Evolutionary conservation across 2,888 invertebrate species (phyloP), one percentile per base, ranked within the genome.

Genomic region (Leptodirus hochenwartii): DNA sequence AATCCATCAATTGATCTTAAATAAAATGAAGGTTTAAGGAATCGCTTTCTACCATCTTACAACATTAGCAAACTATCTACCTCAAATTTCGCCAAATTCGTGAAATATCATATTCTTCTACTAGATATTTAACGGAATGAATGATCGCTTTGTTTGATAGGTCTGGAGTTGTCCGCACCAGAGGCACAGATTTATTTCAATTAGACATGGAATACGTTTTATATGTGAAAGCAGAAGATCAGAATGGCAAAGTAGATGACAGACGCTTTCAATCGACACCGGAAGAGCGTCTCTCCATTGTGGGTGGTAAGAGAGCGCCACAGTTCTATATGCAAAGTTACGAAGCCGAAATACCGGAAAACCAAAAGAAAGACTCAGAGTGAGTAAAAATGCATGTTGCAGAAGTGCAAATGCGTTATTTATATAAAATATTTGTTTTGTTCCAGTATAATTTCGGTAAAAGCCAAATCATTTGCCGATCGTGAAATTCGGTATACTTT

Each of bases 291-390:
- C 58, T 91, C 31, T 87, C 87, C 38, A 93, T 95, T 49, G 85
- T 91, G 13, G 95, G 93, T n/a, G 96, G 95, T 33, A 90, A 93
- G 50, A 66, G 95, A 17, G 85, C 91, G 0, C 98, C 98, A 0
- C 96, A 98, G 58, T 96, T 98, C 61, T 93, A 90, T 54, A 76
- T 93, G 66, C 80, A 81, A 4, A 79, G 81, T 43, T 98, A 96
- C 54, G 82, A 84, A 49, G 88, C 91, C 0, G 87, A 87, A 51
- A 91, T 96, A 40, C 87, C 88, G 2, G 96, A 98, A 58, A 91
- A 91, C 54, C 87, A 90, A 61, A 87, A 84, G 54, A 90, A 90
- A 56, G 91, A 91, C 56, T 87, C 90, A 27, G 91, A 90, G 91
- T 93, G 64, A 77, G 84, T 67, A 36, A 36, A 33, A 29, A 30